Evolutionary conservation across 2,797 vertebrate genomes (phyloP), one percentile per base, ranked within the genome.

Genomic region (Taenioides sp.): DNA sequence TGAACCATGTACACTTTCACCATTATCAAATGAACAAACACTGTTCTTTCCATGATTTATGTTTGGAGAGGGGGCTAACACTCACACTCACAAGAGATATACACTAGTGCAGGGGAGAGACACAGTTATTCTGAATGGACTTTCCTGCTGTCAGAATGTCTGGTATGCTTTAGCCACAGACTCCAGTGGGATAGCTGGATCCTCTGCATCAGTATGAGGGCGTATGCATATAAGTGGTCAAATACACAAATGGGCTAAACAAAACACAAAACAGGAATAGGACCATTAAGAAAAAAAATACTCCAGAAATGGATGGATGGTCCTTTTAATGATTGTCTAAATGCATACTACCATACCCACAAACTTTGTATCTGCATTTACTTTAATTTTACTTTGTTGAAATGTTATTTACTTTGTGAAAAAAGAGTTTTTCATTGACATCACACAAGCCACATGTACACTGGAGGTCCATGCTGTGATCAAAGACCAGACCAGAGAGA

Each of bases 131-230:
- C 92, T 91, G 84, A 90, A 93, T 92, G 89, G 88, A 87, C 92
- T 93, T 94, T 93, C 93, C 93, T 94, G 92, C 92, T 94, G 93
- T 95, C 91, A 92, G 91, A 93, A 93, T 93, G 94, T 94, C 92
- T 94, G 93, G 92, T 93, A 93, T 93, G 92, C 90, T 90, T 90
- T 90, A 93, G 91, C 94, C 94, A 93, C 94, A 95, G 93, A 92
- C 93, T 94, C 93, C 94, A 94, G 93, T 88, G 89, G 90, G 87
- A 93, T 92, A 90, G 87, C 84, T 92, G 84, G 89, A 93, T 91
- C 92, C 91, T 92, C 92, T 89, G 91, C 82, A 86, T 86, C 87
- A 74, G 81, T 85, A 84, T 76, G 81, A 72, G 79, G 65, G 73
- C 70, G 64, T 59, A 74, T 73, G 76, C 83, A 84, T 71, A 66